Evolutionary conservation across 1,140 invertebrate species (phyloP), one percentile per base, ranked within the genome.

Genomic region (Microvelia longipes): DNA sequence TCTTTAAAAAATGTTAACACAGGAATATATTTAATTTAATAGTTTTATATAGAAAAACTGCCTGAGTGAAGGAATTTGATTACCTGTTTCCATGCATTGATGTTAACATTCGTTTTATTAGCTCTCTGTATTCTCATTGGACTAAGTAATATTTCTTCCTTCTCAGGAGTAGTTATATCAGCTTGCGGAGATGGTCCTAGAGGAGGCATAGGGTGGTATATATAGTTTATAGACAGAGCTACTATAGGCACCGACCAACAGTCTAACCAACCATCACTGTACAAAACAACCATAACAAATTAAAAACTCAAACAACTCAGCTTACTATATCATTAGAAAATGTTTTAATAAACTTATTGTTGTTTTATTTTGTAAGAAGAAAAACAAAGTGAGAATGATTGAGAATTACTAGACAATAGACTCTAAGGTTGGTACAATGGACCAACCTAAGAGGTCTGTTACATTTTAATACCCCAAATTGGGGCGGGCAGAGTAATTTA

Each of bases 171-270:
- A 0, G 93, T 93, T 30, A 95, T 91, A 76, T 94, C 90, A 0
- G 92, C 91, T 80, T 93, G 91, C 0, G 91, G 91, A 71, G 88
- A 86, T 1, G 91, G 91, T 0, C 91, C 91, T 26, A 93, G 76
- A 0, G 91, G 90, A 2, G 92, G 92, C 76, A 91, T 88, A 0
- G 94, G 93, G 79, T 97, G 94, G 78, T 96, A 98, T 0, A 85
- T 88, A 78, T 96, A 98, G 71, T 87, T 86, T 26, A 98, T 93
- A 75, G 90, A 93, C 19, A 98, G 81, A 1, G 93, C 92, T 26
- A 95, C 89, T 70, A 96, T 96, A 0, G 93, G 93, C 2, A 96
- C 93, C 15, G 89, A 90, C 94, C 94, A 96, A 77, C 94, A 97
- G 77, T 96, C 93, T 1, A 96, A 86, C 96, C 96, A 98, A 1